These are phyloP conservation scores for Cavia aperea DNA, from an alignment of 2,113 vertebrate species.

Conservation along the genomic window DNA sequence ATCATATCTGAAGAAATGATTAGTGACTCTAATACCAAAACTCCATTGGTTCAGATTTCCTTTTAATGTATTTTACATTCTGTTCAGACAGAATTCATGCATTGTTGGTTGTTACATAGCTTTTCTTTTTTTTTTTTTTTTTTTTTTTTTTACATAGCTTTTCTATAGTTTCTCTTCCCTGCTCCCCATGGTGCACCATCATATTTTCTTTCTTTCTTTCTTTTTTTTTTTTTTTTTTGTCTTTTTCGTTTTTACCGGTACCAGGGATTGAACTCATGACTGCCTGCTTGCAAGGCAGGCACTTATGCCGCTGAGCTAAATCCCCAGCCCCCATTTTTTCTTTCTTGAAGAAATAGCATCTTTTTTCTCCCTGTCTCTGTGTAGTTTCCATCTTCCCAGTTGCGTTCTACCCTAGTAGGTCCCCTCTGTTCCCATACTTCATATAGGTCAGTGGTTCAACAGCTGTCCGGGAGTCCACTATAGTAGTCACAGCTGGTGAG, in stretches of 20 bases:
- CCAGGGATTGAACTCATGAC: no score
- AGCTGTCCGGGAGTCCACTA: not conserved
- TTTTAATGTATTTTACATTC: not conserved
- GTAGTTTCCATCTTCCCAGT: not conserved
- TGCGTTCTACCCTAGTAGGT: not conserved
- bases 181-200: not conserved
- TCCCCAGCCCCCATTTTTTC: not conserved
- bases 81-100: not conserved
- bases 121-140: not conserved
- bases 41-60: not conserved
- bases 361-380: not conserved
- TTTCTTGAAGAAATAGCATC: not conserved
- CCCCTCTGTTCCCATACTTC: not conserved
- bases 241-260: no score
- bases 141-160: not conserved
- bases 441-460: not conserved
- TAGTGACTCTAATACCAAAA: not conserved
- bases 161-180: not conserved
- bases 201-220: not conserved
- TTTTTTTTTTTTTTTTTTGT: no score
- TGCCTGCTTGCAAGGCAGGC: no score
- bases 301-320: no score
- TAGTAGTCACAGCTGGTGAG: not conserved
- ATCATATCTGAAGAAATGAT: not conserved
- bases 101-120: not conserved